Evolutionary conservation across 2,888 invertebrate genomes (phyloP), one percentile per base, ranked within the genome.

Genomic region (Selenia dentaria): DNA sequence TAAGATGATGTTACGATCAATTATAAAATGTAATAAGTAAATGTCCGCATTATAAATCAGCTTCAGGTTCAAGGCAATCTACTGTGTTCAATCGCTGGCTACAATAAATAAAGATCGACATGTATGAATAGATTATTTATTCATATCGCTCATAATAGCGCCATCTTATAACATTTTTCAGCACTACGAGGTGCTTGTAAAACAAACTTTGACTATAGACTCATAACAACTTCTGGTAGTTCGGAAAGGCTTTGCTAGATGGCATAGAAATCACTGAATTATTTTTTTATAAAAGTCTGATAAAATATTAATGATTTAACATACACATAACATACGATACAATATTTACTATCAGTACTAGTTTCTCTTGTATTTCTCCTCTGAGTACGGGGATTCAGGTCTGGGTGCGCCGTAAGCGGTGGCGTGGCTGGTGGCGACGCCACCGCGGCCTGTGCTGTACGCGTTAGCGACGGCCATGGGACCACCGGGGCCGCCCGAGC

Each of bases 391-490:
- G 54, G 59, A 79, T 53, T 86, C 82, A 48, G 87, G 77, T 67
- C 92, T 79, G 0, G 93, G 92, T 32, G 92, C 92, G 2, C 94
- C 94, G 65, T 94, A 95, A 0, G 94, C 94, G 0, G 94, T 94
- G 0, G 95, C 95, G 56, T 95, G 94, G 56, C 94, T 94, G 45
- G 92, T 93, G 6, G 95, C 95, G 1, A 94, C 93, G 1, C 95
- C 95, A 2, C 94, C 93, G 54, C 92, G 92, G 1, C 93, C 93
- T 0, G 94, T 94, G 67, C 94, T 94, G 71, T 93, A 95, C 43
- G 94, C 94, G 67, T 95, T 95, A 16, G 95, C 95, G 10, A 95
- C 92, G 1, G 95, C 95, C 0, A 93, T 94, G 6, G 94, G 92
- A 0, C 92, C 91, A 2, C 93, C 93, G 0, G 92, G 91, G n/a